Evolutionary conservation across 2,888 invertebrate species (phyloP), one percentile per base, ranked within the genome.

Genomic region (Epistrophe grossulariae): DNA sequence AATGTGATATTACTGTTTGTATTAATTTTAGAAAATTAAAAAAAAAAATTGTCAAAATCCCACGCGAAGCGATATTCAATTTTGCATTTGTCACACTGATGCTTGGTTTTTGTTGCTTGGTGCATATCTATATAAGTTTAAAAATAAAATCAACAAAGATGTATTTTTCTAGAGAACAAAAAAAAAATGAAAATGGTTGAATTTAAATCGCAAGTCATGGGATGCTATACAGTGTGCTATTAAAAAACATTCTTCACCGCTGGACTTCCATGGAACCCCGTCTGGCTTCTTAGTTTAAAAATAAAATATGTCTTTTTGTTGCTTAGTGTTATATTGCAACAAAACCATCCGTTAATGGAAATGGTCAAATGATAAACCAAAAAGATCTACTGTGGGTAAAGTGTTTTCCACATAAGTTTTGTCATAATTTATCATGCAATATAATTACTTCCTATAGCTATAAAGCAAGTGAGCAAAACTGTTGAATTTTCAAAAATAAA

Each of bases 21-120:
- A 55, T 28, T 43, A 62, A 31, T 17, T 55, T 55, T 28, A 38
- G 35, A 35, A 70, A 38, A 66, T 38, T 13, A 28, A 72, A 60
- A n/a, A 35, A 62, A 60, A 60, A 50, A 57, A 68, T 43, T 43
- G n/a, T 15, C n/a, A 15, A 28, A 28, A 35, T 50, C 50, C 68
- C 50, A 50, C 68, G 38, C 50, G n/a, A 45, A 45, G 31, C n/a
- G 38, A 76, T 13, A 68, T 66, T 66, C 31, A 78, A 62, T 85
- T 85, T 81, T 85, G 81, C 84, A 81, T 78, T 78, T 82, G 77
- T 77, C 82, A 85, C 84, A 43, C 72, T 78, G 55, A 17, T 55
- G 43, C 5, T 48, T 40, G 8, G 3, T 43, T 45, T 17, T 35
- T n/a, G 6, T 71, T 78, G 19, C 50, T 55, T 19, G 19, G 40